Evolutionary conservation across 2,797 vertebrate species (phyloP).

Genomic region (Onychomys torridus): DNA sequence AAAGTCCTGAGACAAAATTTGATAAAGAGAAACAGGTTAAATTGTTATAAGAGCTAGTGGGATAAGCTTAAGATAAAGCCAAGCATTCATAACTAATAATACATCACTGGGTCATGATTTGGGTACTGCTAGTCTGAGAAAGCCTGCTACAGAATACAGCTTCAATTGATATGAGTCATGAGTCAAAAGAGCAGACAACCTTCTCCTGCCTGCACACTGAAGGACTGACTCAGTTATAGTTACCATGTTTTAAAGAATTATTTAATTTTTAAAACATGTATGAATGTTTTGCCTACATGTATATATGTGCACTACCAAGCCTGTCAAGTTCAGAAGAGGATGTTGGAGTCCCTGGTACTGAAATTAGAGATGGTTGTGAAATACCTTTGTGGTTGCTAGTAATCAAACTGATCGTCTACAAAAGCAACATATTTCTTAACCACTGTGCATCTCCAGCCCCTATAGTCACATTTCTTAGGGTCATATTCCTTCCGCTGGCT

Average conservation of each 20-base stretch:
- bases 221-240: not conserved
- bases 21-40: not conserved
- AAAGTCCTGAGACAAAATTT: not conserved
- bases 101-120: not conserved
- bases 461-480: not conserved
- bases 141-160: not conserved
- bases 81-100: not conserved
- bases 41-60: not conserved
- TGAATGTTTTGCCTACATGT: not conserved
- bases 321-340: not conserved
- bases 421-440: too few relatives aligned
- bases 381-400: not conserved
- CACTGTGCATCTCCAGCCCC: not conserved
- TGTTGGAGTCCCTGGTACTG: not conserved
- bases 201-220: not conserved
- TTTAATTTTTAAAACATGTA: not conserved
- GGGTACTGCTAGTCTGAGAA: not conserved
- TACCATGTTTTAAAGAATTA: not conserved
- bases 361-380: not conserved
- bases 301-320: not conserved
- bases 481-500: not conserved
- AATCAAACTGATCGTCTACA: not conserved
- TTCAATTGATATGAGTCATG: not conserved
- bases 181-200: not conserved
- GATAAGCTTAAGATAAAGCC: not conserved